A percentile compares a stretch with the other conserved stretches of the same genome.
Evolutionary conservation across 2,797 vertebrate genomes (phyloP).

Genomic region (Cygnus olor): DNA sequence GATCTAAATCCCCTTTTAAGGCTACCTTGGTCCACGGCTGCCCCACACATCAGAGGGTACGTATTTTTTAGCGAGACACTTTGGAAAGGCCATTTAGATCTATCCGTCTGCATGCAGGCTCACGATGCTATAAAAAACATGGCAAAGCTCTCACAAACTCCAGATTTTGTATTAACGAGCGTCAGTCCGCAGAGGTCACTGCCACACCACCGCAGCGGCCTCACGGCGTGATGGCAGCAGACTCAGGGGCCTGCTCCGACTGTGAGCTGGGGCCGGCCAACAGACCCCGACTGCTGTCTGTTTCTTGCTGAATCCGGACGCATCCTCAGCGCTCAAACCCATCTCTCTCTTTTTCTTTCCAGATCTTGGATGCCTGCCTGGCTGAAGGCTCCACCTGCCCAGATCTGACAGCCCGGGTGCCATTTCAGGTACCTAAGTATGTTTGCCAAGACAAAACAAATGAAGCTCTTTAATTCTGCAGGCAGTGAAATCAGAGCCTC

Average conservation of each 20-base stretch:
- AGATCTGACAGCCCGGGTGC: not conserved
- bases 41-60: accelerated
- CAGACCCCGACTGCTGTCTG: not conserved
- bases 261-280: accelerated
- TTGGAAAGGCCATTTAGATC: not conserved
- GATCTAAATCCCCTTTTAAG: not conserved
- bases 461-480: not conserved
- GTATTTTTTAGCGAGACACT: not conserved
- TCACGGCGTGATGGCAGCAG: not conserved
- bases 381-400: not conserved
- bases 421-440: not conserved
- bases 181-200: not conserved
- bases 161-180: not conserved
- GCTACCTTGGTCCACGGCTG: accelerated
- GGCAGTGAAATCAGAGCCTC: not conserved
- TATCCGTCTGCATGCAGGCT: not conserved
- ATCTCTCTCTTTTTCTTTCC: not conserved
- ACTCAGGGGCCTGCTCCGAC: no score
- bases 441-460: not conserved
- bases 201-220: accelerated
- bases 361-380: not conserved
- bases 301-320: not conserved
- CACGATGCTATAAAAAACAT: accelerated
- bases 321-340: not conserved
- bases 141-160: not conserved